phyloP scores from a whole-genome alignment of 2,113 vertebrate species.

The Casuarius casuarius region DNA sequence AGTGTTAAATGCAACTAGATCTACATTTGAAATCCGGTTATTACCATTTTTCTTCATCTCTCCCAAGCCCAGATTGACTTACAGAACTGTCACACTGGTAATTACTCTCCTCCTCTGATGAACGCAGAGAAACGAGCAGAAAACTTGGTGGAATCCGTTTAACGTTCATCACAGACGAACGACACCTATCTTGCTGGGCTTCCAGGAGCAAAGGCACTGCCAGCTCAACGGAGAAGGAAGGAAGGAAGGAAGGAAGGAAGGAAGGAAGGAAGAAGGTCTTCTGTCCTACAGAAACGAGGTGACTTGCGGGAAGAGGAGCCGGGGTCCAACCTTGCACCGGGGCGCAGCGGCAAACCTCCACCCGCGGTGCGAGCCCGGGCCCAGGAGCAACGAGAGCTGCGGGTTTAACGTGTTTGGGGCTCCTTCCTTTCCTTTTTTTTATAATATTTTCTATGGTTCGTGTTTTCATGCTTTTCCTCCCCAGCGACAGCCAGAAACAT shows the following conservation, averaged over 20 bases:
- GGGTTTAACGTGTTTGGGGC: neutral
- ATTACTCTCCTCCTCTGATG: conserved; percentile 26
- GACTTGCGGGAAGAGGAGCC: neutral
- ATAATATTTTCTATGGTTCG: neutral
- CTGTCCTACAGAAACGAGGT: no score
- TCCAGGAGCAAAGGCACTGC: neutral
- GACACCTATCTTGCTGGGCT: neutral
- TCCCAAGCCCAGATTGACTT: conserved; percentile 17
- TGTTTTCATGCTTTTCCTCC: neutral
- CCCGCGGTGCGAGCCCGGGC: neutral
- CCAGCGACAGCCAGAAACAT: neutral
- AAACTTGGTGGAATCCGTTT: neutral
- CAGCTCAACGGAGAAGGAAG: neutral
- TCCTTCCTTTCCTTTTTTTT: neutral
- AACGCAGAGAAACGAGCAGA: neutral
- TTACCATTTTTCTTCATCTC: neutral
- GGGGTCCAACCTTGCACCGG: no score
- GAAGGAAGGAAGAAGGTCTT: no score
- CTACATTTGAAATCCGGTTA: conserved; percentile 24
- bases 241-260: no score
- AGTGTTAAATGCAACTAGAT: conserved; percentile 34
- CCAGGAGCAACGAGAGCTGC: fast-evolving
- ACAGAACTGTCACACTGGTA: neutral
- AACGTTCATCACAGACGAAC: neutral
- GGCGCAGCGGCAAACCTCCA: no score